A percentile compares a stretch with the other conserved stretches of the same genome.
Evolutionary conservation across 2,888 invertebrate genomes (phyloP).

Genomic region (Epinotia bilunana): DNA sequence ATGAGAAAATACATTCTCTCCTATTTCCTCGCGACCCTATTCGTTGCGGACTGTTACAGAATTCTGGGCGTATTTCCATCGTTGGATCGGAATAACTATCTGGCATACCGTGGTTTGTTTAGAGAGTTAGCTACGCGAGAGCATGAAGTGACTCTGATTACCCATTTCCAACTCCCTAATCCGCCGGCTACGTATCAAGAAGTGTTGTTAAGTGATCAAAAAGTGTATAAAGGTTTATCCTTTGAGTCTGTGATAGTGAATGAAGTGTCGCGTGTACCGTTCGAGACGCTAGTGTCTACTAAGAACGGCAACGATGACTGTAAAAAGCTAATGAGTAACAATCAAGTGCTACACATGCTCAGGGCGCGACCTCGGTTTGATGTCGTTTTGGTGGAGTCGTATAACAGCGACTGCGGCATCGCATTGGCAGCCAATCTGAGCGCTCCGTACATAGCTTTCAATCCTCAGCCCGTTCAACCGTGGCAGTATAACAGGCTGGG

Average conservation of each 20-base stretch:
- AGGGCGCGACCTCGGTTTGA: constrained; percentile 85
- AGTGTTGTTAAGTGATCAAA: constrained; percentile 75
- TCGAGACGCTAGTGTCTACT: constrained; percentile 77
- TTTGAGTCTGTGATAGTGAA: constrained; percentile 79
- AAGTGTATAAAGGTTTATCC: constrained; percentile 74
- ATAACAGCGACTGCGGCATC: constrained; percentile 89
- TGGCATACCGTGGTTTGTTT: constrained; percentile 79
- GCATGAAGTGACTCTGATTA: constrained; percentile 83
- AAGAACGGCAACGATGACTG: constrained; percentile 81
- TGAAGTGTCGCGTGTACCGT: constrained; percentile 78
- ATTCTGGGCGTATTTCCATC: constrained; percentile 84
- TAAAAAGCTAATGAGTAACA: constrained; percentile 78
- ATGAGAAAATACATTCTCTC: constrained; percentile 68
- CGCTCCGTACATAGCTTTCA: constrained; percentile 86
- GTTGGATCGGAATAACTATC: constrained; percentile 78
- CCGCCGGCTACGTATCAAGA: constrained; percentile 83
- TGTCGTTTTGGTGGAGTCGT: constrained; percentile 88
- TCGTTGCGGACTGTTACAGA: constrained; percentile 70
- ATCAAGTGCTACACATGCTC: constrained; percentile 81
- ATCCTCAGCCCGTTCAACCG: constrained; percentile 81
- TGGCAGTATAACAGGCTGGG: constrained; percentile 82
- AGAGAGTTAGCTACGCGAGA: constrained; percentile 79
- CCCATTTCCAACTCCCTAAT: constrained; percentile 77
- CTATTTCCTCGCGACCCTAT: constrained; percentile 64
- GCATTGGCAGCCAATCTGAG: constrained; percentile 87